Evolutionary conservation across 1,140 invertebrate genomes (phyloP), one percentile per base, ranked within the genome.

Genomic region (Brachionus rotundiformis): DNA sequence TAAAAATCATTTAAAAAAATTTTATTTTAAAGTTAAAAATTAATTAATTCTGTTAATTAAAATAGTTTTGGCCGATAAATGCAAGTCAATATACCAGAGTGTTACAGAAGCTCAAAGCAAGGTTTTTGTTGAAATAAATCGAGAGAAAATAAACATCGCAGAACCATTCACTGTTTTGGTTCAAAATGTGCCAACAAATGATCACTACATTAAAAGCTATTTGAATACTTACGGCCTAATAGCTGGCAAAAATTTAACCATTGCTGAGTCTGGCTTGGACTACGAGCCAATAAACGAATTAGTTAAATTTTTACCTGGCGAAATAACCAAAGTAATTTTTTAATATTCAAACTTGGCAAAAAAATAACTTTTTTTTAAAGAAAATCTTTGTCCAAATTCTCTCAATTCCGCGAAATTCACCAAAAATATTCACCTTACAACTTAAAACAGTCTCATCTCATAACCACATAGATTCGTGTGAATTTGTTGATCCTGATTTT

Each of bases 401-500:
- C 19, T 25, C 5, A 19, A 25, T 31, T 59, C 1, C 8, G 11
- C n/a, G 2, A 6, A 27, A 59, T 1, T 11, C 27, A 0, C 36
- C 19, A 0, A 63, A 61, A 79, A 59, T 79, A 4, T 59, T 54
- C 5, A 63, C 59, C 7, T 1, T 59, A 59, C 76, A 79, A 61
- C 27, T 59, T n/a, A 79, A 19, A 33, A 47, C 76, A 41, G 11
- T 79, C 31, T 8, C 7, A 25, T 25, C 36, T 19, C 23, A 25
- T 29, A 41, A 1, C 19, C 11, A 65, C 13, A 27, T 73, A 44
- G 8, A 7, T 29, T 44, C 16, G 25, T 73, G 68, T 73, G 68
- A 73, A 44, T 73, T 13, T 25, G 44, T 73, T 47, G 41, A 73
- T 31, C 68, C 68, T 73, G 68, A 73, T 73, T 44, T 31, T 73